Evolutionary conservation across 2,113 vertebrate species (phyloP).

Genomic region (Poeciliopsis turrubarensis): DNA sequence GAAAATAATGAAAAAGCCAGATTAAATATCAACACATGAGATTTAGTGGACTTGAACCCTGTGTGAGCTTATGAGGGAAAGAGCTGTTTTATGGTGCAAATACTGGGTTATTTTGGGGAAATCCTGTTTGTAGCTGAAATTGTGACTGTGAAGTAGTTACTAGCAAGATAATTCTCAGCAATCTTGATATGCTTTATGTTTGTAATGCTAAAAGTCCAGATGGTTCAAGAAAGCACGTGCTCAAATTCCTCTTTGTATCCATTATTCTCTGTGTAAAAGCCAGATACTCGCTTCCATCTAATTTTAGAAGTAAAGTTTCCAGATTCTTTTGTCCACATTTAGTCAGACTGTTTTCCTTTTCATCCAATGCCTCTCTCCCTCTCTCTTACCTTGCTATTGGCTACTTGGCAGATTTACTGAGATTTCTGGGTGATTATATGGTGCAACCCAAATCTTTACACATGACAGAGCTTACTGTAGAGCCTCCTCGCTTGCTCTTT

Average conservation of each 20-base stretch:
- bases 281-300: background rate
- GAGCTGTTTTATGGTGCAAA: background rate
- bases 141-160: background rate
- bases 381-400: background rate
- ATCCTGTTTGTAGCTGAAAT: background rate
- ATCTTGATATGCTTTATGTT: background rate
- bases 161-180: background rate
- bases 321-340: background rate
- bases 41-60: background rate
- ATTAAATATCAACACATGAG: background rate
- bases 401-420: slow-evolving; percentile 43
- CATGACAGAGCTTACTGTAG: slow-evolving; percentile 59
- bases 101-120: background rate
- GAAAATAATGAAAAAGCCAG: background rate
- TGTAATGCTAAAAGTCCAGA: background rate
- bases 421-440: slow-evolving; percentile 56
- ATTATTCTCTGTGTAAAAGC: background rate
- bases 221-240: background rate
- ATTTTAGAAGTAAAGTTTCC: slow-evolving; percentile 1
- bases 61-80: background rate
- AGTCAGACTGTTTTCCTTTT: slow-evolving; percentile 13
- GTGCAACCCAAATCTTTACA: slow-evolving; percentile 58
- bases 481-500: slow-evolving; percentile 1
- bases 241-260: no score
- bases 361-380: slow-evolving; percentile 3